Base-by-base conservation (phyloP, 2,797 vertebrate genomes). In the Brotula barbata region DNA sequence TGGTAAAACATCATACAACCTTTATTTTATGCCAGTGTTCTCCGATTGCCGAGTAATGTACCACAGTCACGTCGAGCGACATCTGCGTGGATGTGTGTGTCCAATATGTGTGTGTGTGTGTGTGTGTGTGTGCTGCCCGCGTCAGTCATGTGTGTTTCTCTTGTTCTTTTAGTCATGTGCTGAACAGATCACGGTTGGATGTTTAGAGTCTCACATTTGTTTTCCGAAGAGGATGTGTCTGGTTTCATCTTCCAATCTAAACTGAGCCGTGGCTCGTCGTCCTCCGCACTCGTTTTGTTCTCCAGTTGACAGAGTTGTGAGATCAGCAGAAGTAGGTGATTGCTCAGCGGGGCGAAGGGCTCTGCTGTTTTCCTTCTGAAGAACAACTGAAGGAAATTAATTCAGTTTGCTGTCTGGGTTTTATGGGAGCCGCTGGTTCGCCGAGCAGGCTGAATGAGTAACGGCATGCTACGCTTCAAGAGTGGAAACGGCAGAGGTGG, bases 161-260 rank as follows among this genome's bases (percentile, higher is more conserved):
- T 39, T 19, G 19, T 22, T 14, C 60, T 70, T 66, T 22, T 17
- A 20, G 22, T 81, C 76, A 68, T 83, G 75, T 81, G 76, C 47
- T 66, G 53, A 69, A 78, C 70, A 78, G 61, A 78, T 81, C 58
- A 45, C 7, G 39, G 40, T 23, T 48, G 42, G 19, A 46, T 68
- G 58, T 80, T 73, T 85, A 51, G 63, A 44, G 46, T 54, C 52
- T 75, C 41, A 59, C 42, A 15, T 73, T 31, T 13, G 45, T 56
- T 41, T 53, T 47, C 42, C 63, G 31, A 47, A 16, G 23, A 48
- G 39, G 46, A 28, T 50, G 17, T 9, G 20, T 19, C 22, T 46
- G 13, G 43, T 16, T 36, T 14, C 48, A n/a, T 50, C 12, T 48
- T 50, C 40, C 45, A 21, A 28, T 7, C 3, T 62, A 17, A 68